These are phyloP conservation scores for Montipora cactus DNA, from an alignment of 64 coral and sea anemone species.

Conservation along the genomic window DNA sequence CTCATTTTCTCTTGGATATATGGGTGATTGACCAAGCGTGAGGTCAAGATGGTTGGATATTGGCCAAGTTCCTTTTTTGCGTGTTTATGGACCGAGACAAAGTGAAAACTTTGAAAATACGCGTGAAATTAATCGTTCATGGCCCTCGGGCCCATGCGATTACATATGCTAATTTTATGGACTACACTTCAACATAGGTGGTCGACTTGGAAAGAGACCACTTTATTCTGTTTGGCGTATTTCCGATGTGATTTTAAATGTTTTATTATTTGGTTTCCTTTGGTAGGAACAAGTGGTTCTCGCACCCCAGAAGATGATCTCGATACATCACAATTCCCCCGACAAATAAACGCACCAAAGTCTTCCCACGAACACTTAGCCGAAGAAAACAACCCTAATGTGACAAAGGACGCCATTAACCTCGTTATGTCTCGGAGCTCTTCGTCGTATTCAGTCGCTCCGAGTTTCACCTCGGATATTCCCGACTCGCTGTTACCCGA, in stretches of 20 bases:
- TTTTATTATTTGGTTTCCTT: neutral
- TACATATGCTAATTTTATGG: no score
- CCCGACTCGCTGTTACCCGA: constrained; percentile 53
- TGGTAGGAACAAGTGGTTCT: constrained; percentile 63
- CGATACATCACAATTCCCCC: constrained; percentile 7
- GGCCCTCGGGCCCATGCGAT: no score
- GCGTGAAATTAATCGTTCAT: no score
- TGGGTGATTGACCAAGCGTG: no score
- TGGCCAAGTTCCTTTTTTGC: no score
- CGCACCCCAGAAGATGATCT: constrained; percentile 72
- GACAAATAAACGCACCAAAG: neutral
- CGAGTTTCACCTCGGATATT: constrained; percentile 60
- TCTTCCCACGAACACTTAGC: constrained; percentile 45
- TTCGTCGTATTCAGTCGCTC: constrained; percentile 11
- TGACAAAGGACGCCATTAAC: neutral
- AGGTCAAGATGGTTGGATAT: no score
- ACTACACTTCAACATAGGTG: no score
- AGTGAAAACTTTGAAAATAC: no score
- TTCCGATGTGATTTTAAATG: neutral
- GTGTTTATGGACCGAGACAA: no score
- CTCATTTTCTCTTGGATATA: no score
- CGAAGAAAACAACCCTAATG: neutral
- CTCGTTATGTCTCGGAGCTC: constrained; percentile 46
- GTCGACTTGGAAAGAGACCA: no score
- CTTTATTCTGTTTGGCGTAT: no score